Evolutionary conservation across 2,113 vertebrate species (phyloP).

Genomic region (Chamaea fasciata): DNA sequence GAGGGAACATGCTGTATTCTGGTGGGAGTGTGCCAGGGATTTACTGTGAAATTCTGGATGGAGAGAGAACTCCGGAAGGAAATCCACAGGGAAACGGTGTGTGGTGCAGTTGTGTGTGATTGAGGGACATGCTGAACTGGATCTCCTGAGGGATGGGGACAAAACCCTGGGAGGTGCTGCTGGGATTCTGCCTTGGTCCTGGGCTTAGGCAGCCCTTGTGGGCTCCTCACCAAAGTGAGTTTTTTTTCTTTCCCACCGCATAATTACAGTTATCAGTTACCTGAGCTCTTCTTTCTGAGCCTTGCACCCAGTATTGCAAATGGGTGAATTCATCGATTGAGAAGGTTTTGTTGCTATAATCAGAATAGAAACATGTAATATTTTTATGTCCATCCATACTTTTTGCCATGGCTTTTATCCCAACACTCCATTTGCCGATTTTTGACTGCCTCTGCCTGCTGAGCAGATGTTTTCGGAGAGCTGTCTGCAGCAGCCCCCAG

Average conservation of each 20-base stretch:
- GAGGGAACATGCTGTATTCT: neutral
- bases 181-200: neutral
- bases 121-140: neutral
- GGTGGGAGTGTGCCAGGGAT: neutral
- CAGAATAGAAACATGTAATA: neutral
- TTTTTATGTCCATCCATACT: neutral
- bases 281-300: neutral
- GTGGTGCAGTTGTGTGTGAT: neutral
- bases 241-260: neutral
- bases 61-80: neutral
- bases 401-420: neutral
- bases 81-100: neutral
- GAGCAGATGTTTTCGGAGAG: slow-evolving; percentile 53
- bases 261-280: neutral
- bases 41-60: neutral
- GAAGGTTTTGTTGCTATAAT: neutral
- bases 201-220: fast-evolving
- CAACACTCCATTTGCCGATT: neutral
- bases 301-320: neutral
- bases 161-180: neutral
- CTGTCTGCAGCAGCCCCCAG: neutral
- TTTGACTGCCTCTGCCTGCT: neutral
- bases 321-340: neutral
- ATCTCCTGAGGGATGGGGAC: neutral
- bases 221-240: neutral